These are phyloP conservation scores for Holacanthus passer DNA, from an alignment of 2,113 vertebrate species.

Conservation along the genomic window DNA sequence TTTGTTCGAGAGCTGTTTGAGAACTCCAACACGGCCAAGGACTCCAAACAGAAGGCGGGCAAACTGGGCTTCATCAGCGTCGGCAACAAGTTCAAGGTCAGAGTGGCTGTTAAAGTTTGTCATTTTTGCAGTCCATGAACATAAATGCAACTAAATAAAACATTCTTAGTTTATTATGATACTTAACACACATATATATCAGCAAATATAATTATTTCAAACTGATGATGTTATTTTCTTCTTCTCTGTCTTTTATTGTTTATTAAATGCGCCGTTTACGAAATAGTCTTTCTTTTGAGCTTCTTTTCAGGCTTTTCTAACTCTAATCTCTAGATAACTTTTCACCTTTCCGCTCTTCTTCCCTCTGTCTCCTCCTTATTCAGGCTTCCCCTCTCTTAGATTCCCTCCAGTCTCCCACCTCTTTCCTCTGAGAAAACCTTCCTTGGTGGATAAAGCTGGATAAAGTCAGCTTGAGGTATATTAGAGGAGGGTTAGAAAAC, in stretches of 20 bases:
- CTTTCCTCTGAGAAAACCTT: slow-evolving; percentile 79
- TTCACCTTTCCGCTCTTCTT: slow-evolving; percentile 59
- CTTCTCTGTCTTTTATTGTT: too few species aligned
- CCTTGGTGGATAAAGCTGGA: slow-evolving; percentile 81
- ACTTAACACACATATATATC: too few species aligned
- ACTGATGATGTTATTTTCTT: too few species aligned
- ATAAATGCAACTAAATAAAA: background rate
- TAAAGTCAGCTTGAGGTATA: slow-evolving; percentile 87
- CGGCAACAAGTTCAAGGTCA: slow-evolving; percentile 99
- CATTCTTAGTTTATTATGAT: background rate
- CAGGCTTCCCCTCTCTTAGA: slow-evolving; percentile 59
- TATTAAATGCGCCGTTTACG: background rate
- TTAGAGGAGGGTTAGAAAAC: slow-evolving; percentile 68
- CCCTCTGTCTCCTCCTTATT: slow-evolving; percentile 75
- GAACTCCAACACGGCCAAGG: slow-evolving; percentile 91
- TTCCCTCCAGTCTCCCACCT: slow-evolving; percentile 50
- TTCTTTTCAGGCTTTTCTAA: slow-evolving; percentile 33
- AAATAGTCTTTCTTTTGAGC: too few species aligned
- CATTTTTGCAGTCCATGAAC: background rate
- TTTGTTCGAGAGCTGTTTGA: slow-evolving; percentile 97
- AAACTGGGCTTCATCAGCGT: slow-evolving; percentile 99
- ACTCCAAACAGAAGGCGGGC: slow-evolving; percentile 96
- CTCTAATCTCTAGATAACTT: slow-evolving; percentile 67
- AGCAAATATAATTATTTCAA: too few species aligned
- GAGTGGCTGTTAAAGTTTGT: slow-evolving; percentile 2